These are phyloP conservation scores for Pachycephala philippinensis DNA, from an alignment of 2,113 vertebrate species.

Conservation along the genomic window DNA sequence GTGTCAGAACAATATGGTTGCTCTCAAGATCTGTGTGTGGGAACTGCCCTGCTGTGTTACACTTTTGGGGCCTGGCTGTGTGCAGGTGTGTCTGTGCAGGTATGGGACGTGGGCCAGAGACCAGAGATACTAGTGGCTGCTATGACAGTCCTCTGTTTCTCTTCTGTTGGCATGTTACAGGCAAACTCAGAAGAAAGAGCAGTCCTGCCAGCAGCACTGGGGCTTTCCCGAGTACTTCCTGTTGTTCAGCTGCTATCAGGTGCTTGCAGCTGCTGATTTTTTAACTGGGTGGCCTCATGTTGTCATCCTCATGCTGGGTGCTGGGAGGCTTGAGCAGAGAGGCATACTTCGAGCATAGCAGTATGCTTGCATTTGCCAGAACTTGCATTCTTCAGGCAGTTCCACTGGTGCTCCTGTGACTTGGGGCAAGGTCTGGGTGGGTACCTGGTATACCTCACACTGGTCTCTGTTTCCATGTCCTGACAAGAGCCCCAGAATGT, in stretches of 20 bases:
- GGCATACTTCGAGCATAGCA: neutral
- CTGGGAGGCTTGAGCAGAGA: neutral
- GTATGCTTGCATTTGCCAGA: neutral
- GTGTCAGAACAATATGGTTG: accelerated
- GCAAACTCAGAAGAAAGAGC: neutral
- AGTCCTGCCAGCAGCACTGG: neutral
- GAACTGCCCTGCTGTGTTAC: accelerated
- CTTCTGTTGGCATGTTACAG: neutral
- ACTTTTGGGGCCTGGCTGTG: neutral
- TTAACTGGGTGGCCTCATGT: neutral
- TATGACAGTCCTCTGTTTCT: neutral
- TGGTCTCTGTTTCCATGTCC: neutral
- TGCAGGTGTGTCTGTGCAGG: accelerated
- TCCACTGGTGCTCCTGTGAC: neutral
- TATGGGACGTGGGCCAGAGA: neutral
- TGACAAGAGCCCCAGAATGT: neutral
- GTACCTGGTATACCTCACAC: neutral
- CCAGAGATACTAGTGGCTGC: neutral
- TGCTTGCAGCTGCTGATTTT: neutral
- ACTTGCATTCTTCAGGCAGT: neutral
- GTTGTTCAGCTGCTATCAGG: neutral
- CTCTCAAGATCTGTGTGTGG: neutral
- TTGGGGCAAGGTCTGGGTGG: neutral
- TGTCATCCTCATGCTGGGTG: neutral
- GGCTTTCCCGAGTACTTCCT: neutral